A percentile compares a stretch with the other conserved stretches of the same genome.
phyloP scores from a whole-genome alignment of 2,888 invertebrate genomes.

The Xylota segnis region DNA sequence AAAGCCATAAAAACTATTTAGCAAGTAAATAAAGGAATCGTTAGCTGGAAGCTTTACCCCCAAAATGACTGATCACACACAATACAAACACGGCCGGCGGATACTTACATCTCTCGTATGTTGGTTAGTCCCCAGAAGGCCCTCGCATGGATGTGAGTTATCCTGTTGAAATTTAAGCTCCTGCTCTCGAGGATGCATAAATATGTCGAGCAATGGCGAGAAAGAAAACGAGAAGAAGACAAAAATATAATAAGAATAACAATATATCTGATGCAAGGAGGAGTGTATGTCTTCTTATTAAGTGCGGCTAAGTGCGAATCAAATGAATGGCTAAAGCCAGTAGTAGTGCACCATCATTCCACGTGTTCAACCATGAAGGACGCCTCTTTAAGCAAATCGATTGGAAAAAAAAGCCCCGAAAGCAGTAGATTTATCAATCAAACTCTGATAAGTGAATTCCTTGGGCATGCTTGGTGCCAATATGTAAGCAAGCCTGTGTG shows the following conservation, averaged over 20 bases:
- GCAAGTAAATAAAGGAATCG: conserved; percentile 65
- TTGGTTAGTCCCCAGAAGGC: conserved; percentile 84
- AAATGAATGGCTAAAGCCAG: conserved; percentile 31
- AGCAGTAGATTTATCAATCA: conserved; percentile 64
- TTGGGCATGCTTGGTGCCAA: conserved; percentile 12
- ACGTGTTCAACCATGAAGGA: conserved; percentile 40
- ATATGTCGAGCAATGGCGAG: conserved; percentile 33
- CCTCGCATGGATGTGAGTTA: conserved; percentile 83
- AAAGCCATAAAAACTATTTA: conserved; percentile 71
- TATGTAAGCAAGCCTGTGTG: conserved; percentile 3
- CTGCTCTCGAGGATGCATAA: conserved; percentile 77
- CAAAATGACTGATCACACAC: conserved; percentile 79
- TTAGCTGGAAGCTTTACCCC: conserved; percentile 26
- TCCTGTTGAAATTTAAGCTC: conserved; percentile 83
- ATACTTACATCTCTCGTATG: conserved; percentile 86
- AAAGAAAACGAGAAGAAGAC: conserved; percentile 15
- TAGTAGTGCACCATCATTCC: conserved; percentile 12
- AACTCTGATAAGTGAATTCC: conserved; percentile 55
- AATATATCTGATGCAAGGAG: conserved; percentile 45
- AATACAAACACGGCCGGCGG: conserved; percentile 56
- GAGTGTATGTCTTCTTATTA: conserved; percentile 45
- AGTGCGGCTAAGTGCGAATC: conserved; percentile 59
- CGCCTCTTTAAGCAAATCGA: conserved; percentile 64
- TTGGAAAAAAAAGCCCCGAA: conserved; percentile 60
- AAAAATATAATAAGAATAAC: conserved; percentile 55